Evolutionary conservation across 2,113 vertebrate genomes (phyloP).

Genomic region (Pseudopipra pipra): DNA sequence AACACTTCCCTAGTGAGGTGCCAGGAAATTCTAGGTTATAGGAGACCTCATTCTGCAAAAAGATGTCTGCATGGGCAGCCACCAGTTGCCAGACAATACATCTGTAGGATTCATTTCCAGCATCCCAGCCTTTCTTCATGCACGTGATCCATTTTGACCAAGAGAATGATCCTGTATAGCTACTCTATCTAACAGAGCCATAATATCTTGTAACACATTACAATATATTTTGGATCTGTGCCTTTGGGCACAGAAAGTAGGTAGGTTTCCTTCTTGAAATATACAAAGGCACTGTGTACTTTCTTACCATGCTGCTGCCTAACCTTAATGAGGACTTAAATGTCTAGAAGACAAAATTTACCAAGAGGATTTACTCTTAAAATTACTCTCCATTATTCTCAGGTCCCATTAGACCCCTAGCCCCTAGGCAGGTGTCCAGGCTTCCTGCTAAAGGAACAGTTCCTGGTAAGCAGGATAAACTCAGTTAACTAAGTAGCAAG

Average conservation of each 20-base stretch:
- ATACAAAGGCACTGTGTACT: neutral
- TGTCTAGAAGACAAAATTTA: neutral
- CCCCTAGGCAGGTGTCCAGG: neutral
- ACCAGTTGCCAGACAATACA: neutral
- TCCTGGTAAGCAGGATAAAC: neutral
- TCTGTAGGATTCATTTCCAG: neutral
- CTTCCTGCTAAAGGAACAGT: neutral
- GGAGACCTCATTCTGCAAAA: neutral
- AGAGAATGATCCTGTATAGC: neutral
- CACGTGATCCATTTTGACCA: neutral
- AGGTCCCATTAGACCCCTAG: neutral
- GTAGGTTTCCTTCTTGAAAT: neutral
- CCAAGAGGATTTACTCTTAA: neutral
- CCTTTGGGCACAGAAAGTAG: neutral
- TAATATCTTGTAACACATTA: neutral
- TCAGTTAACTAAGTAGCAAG: neutral
- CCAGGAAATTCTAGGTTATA: neutral
- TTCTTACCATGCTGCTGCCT: neutral
- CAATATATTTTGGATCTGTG: neutral
- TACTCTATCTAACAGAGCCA: neutral
- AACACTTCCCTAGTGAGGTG: neutral
- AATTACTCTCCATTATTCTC: neutral
- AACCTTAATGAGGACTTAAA: neutral
- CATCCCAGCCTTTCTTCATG: neutral
- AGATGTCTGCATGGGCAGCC: neutral